These are phyloP conservation scores for Madoqua kirkii DNA, from an alignment of 2,113 vertebrate genomes.

Conservation along the genomic window DNA sequence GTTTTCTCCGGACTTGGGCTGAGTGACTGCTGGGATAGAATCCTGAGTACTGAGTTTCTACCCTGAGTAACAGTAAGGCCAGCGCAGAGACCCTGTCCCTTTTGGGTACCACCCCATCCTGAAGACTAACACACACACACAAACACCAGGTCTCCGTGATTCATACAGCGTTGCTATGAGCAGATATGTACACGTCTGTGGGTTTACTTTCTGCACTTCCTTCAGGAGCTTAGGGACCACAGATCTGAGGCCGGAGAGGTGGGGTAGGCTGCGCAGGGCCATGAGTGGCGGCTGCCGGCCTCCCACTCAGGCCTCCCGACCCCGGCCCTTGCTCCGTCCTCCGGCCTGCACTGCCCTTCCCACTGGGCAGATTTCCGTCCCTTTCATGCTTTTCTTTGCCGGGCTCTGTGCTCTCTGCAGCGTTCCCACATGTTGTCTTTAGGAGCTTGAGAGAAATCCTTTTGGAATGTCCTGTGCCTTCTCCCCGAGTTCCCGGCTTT, in stretches of 20 bases:
- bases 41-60: background rate
- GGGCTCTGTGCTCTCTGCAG: background rate
- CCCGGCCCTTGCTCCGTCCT: slow-evolving; percentile 4
- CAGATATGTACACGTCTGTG: background rate
- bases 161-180: background rate
- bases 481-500: slow-evolving; percentile 72
- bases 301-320: background rate
- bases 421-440: slow-evolving; percentile 63
- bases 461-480: slow-evolving; percentile 76
- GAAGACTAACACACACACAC: too few species aligned
- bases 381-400: slow-evolving; percentile 60
- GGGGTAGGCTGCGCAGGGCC: background rate
- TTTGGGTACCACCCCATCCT: background rate
- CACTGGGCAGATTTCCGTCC: background rate
- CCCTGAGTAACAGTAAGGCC: background rate
- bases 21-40: background rate
- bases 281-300: background rate
- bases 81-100: background rate
- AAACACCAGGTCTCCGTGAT: background rate
- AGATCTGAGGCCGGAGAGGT: background rate
- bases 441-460: slow-evolving; percentile 63
- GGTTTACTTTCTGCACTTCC: background rate
- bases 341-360: background rate
- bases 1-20: background rate
- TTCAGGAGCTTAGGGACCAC: background rate